Base-by-base conservation (phyloP, 2,888 invertebrate species). In the Crematogaster levior region DNA sequence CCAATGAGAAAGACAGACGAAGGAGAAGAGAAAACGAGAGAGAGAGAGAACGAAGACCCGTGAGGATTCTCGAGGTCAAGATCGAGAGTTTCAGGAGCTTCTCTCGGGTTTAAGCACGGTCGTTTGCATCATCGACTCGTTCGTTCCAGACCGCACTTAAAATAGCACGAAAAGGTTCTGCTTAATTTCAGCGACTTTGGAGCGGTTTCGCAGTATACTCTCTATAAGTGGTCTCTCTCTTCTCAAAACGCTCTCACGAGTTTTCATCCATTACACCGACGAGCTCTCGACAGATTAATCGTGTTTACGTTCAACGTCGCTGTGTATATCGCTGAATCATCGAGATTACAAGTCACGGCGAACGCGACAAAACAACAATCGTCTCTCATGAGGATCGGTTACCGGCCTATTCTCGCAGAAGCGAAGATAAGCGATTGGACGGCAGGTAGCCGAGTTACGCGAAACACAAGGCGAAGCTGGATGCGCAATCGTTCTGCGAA, bases 11-110 rank as follows among this genome's bases (percentile, higher is more conserved):
- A 89, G 90, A 88, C 88, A 90, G 72, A 30, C 24, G 53, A 56
- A 24, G n/a, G 9, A 10, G 4, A 0, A 3, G 24, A 53, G 51
- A 9, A 53, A 12, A 27, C 21, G 75, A 40, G 40, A 40, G 21
- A 89, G 88, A 86, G 85, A 74, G 85, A 83, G 85, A 27, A 65
- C 84, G 74, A 61, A 53, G 73, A 84, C 68, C 70, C 18, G 81
- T 88, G 86, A 85, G 85, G 84, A 88, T 87, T 88, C 85, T 85
- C 90, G 90, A 90, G 90, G 90, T 90, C 86, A 90, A 90, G 90
- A 90, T 90, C 90, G 90, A 88, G 85, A 86, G 84, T 85, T 87
- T 88, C 75, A 87, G 83, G 82, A 89, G 86, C 86, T 87, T 84
- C 77, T 79, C 77, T 79, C 82, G 80, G 84, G 81, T 88, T 89